These are phyloP conservation scores for Tetragonula clypearis DNA, from an alignment of 1,140 invertebrate genomes.

Conservation along the genomic window DNA sequence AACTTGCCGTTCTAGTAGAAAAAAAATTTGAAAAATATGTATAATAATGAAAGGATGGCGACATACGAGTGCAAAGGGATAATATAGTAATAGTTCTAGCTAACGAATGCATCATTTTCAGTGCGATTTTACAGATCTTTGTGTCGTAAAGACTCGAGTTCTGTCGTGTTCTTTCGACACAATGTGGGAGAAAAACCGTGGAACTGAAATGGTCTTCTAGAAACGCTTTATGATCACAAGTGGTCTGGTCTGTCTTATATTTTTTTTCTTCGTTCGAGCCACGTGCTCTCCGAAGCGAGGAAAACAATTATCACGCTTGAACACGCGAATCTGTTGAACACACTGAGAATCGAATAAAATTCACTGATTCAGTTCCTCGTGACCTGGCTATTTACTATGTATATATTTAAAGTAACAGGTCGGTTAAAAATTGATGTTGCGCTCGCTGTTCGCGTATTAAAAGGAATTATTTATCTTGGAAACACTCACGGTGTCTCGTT, in stretches of 20 bases:
- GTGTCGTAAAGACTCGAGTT: no score
- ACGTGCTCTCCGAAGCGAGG: background rate
- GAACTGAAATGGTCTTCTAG: background rate
- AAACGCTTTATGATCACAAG: no score
- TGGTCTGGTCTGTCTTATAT: background rate
- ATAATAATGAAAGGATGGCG: no score
- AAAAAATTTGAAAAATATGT: no score
- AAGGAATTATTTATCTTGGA: background rate
- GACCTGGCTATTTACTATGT: conserved; percentile 23
- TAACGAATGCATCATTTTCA: no score
- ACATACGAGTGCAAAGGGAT: no score
- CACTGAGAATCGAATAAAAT: conserved; percentile 6
- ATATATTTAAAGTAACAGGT: conserved; percentile 20
- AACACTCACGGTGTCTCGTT: background rate
- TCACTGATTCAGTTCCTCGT: conserved; percentile 35
- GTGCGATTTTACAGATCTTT: no score
- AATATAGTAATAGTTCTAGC: no score
- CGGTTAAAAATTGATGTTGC: background rate
- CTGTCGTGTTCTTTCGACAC: no score
- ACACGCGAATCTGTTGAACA: conserved; percentile 12
- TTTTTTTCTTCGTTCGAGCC: background rate
- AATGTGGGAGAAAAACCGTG: no score
- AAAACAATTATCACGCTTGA: conserved; percentile 23
- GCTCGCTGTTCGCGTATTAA: conserved; percentile 1
- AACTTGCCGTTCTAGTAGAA: no score